phyloP scores from a whole-genome alignment of 2,113 vertebrate genomes.

The Hemichromis elongatus region DNA sequence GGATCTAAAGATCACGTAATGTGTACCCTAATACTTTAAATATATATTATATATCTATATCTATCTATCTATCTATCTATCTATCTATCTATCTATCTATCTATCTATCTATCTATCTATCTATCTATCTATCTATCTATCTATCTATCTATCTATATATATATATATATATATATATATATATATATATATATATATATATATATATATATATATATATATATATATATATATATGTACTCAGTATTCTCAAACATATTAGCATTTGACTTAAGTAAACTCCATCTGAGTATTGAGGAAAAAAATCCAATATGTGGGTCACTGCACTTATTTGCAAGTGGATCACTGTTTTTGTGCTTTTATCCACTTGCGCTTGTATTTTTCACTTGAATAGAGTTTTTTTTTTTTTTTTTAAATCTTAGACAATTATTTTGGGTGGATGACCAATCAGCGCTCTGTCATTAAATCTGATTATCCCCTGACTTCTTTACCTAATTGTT shows the following conservation, averaged over 20 bases:
- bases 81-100: too few species aligned
- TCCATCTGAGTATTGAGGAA: neutral
- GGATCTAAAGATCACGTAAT: neutral
- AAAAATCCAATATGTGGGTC: neutral
- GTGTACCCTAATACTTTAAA: neutral
- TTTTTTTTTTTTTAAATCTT: accelerated
- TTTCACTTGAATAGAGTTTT: neutral
- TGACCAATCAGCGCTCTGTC: neutral
- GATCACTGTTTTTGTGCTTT: neutral
- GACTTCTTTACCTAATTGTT: neutral
- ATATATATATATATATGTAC: neutral
- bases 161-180: too few species aligned
- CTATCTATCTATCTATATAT: too few species aligned
- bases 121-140: too few species aligned
- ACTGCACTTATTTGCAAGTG: neutral
- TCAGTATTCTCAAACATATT: neutral
- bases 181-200: too few species aligned
- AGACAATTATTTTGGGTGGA: neutral
- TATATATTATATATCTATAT: neutral
- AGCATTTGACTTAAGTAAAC: neutral
- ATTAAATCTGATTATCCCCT: neutral
- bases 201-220: too few species aligned
- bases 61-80: too few species aligned
- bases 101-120: too few species aligned
- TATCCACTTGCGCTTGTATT: neutral